phyloP scores from a whole-genome alignment of 2,888 invertebrate genomes.

The Apodemia mormo region DNA sequence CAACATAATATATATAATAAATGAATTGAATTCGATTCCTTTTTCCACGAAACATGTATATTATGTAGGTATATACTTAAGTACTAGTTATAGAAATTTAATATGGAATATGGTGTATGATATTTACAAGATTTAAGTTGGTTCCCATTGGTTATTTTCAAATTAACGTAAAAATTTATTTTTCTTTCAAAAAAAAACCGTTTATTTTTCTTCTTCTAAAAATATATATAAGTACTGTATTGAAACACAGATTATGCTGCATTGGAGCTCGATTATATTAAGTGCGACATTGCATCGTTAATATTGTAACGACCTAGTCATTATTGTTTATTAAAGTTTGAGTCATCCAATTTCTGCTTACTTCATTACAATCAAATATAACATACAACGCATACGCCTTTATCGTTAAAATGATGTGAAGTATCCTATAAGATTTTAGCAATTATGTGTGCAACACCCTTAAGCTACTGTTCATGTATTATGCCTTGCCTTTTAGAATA shows the following conservation, averaged over 20 bases:
- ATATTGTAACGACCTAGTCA: not conserved
- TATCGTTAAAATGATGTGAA: not conserved
- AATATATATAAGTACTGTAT: not conserved
- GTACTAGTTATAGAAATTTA: not conserved
- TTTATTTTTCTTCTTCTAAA: no score
- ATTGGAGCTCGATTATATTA: not conserved
- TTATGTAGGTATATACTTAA: no score
- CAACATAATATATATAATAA: no score
- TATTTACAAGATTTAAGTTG: no score
- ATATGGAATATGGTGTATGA: not conserved
- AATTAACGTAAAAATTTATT: no score
- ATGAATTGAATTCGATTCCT: no score
- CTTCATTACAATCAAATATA: not conserved
- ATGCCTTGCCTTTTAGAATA: no score
- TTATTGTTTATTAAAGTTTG: not conserved
- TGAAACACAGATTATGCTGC: not conserved
- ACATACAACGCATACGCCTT: not conserved
- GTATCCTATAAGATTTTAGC: not conserved
- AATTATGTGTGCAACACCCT: no score
- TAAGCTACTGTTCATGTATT: no score
- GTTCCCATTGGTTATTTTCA: no score
- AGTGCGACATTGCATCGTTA: not conserved
- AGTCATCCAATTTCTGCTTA: constrained; percentile 3
- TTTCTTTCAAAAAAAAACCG: no score
- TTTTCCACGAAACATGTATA: no score